These are phyloP conservation scores for Engraulis encrasicolus DNA, from an alignment of 2,113 vertebrate genomes.

Conservation along the genomic window DNA sequence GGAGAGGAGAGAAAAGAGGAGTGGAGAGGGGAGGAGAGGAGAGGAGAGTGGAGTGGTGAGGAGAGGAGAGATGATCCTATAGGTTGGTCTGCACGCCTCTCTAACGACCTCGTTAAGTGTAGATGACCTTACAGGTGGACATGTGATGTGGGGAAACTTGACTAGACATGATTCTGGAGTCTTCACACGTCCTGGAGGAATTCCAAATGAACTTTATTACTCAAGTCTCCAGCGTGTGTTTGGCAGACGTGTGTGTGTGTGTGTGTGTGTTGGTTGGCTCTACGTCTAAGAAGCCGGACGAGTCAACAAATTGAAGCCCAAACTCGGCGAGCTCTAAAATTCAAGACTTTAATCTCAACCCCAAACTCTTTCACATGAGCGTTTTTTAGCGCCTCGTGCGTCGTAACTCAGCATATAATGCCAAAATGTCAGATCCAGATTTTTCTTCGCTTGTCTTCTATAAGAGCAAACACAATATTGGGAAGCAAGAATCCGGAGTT, in stretches of 20 bases:
- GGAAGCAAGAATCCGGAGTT: not conserved
- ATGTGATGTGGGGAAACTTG: too few species aligned
- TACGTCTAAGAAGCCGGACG: too few species aligned
- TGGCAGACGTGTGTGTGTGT: not conserved
- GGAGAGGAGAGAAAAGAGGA: too few species aligned
- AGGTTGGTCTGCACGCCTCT: too few species aligned
- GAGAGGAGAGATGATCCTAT: too few species aligned
- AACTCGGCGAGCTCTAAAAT: not conserved
- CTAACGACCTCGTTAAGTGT: too few species aligned
- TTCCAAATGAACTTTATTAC: not conserved
- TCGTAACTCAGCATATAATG: not conserved
- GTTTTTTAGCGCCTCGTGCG: not conserved
- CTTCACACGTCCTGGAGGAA: not conserved
- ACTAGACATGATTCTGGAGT: not conserved
- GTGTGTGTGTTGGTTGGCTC: not conserved
- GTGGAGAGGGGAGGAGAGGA: too few species aligned
- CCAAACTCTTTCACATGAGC: not conserved
- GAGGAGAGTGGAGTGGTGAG: too few species aligned
- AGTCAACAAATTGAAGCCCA: not conserved
- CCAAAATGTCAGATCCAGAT: not conserved
- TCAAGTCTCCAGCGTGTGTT: not conserved
- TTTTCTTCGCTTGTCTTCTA: not conserved
- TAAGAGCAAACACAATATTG: not conserved
- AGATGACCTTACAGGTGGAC: too few species aligned
- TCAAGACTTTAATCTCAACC: not conserved